Evolutionary conservation across 2,113 vertebrate species (phyloP).

Genomic region (Hymenochirus boettgeri): DNA sequence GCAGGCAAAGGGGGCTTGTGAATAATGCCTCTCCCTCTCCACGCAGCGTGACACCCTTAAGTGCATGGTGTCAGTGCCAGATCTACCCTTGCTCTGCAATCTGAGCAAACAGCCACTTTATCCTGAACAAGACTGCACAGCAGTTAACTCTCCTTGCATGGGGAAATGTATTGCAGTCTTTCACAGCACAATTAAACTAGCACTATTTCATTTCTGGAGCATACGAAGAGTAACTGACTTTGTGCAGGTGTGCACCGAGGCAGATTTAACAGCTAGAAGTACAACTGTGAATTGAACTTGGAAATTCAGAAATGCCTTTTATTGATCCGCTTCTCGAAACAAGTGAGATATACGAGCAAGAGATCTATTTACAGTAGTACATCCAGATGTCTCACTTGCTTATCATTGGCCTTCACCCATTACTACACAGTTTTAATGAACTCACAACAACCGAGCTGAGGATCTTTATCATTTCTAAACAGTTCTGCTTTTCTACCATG

Average conservation of each 20-base stretch:
- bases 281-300: no score
- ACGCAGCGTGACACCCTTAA: conserved; percentile 39
- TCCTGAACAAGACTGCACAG: neutral
- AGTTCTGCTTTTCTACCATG: no score
- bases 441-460: no score
- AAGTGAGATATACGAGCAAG: no score
- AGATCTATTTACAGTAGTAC: no score
- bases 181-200: conserved; percentile 17
- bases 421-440: no score
- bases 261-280: no score
- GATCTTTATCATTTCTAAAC: no score
- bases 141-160: conserved; percentile 4
- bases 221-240: neutral
- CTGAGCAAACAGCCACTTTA: conserved; percentile 8
- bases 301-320: no score
- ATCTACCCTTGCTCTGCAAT: conserved; percentile 22
- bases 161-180: conserved; percentile 9
- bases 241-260: neutral
- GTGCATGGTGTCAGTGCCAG: conserved; percentile 30
- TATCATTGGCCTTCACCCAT: no score
- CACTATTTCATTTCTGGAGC: neutral
- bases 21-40: conserved; percentile 27
- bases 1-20: conserved; percentile 28
- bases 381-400: no score
- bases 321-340: no score